Evolutionary conservation across 2,888 invertebrate species (phyloP), one percentile per base, ranked within the genome.

Genomic region (Ennomos fuscantarius): DNA sequence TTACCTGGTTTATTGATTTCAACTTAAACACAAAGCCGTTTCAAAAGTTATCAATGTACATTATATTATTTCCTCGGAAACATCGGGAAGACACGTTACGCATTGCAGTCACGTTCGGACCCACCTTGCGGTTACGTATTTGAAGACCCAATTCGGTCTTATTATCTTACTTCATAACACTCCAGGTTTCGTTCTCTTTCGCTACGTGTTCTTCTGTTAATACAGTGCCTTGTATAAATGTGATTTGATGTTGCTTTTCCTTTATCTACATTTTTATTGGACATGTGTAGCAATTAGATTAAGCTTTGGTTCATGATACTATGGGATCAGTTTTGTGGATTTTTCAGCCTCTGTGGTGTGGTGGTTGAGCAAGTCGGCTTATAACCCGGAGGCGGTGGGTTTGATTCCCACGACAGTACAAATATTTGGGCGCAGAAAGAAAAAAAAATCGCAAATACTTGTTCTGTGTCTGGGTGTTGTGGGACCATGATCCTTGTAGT

Each of bases 101-200:
- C 45, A 77, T 67, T 68, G 31, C 59, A 53, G 62, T 64, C 77
- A 78, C 77, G 77, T 70, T 8, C 61, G 42, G 31, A 46, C 72
- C 69, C 74, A 73, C 73, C 75, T 73, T 66, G 67, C 65, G 73
- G 76, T 70, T 72, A 63, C 71, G 65, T 64, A 66, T 64, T 66
- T 63, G 68, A 71, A 66, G 68, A 65, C 73, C 68, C 72, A 69
- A 74, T 76, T 77, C 72, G 46, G 48, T 63, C 69, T 76, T 79
- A 81, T 80, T 80, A 80, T 79, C 76, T 79, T 77, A 78, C 72
- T 75, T 76, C 73, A 73, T 74, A 74, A 70, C 69, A 73, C 69
- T 71, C 62, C 44, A 55, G 70, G 66, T 65, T 70, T 70, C 68
- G 42, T 47, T 57, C 47, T 31, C 47, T 64, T 63, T 64, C 60